phyloP scores from a whole-genome alignment of 2,797 vertebrate species.

The Enteromius argenteus region DNA sequence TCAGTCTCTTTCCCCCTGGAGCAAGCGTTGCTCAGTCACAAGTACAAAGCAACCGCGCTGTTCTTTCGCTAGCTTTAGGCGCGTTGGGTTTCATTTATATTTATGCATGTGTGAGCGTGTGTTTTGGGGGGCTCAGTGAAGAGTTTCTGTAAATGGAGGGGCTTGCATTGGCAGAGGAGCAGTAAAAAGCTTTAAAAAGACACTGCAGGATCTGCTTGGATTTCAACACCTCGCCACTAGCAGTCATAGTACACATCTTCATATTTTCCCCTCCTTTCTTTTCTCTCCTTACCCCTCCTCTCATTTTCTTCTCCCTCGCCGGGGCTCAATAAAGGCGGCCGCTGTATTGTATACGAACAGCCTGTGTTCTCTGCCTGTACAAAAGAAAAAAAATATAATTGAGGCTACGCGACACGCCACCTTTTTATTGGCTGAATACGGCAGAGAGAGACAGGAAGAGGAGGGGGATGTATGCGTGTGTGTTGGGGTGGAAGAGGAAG shows the following conservation, averaged over 20 bases:
- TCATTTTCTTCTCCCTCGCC: conserved; percentile 17
- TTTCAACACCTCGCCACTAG: conserved; percentile 48
- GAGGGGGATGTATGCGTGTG: conserved; percentile 60
- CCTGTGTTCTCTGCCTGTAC: conserved; percentile 65
- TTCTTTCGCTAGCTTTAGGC: conserved; percentile 51
- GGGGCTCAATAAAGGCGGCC: conserved; percentile 58
- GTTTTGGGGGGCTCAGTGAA: conserved; percentile 14
- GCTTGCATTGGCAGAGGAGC: conserved; percentile 17
- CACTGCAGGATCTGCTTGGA: conserved; percentile 45
- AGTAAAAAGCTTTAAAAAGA: conserved; percentile 39
- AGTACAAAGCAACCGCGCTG: conserved; percentile 61
- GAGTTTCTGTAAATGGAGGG: conserved; percentile 25
- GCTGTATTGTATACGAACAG: conserved; percentile 62
- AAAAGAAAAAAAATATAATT: conserved; percentile 82
- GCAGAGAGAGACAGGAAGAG: conserved; percentile 68
- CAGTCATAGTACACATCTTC: conserved; percentile 44
- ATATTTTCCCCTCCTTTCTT: conserved; percentile 40
- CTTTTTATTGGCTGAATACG: conserved; percentile 77
- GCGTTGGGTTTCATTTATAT: conserved; percentile 33
- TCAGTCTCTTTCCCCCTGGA: conserved; percentile 56
- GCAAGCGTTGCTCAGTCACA: conserved; percentile 56
- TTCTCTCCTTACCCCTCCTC: conserved; percentile 23
- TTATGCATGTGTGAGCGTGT: conserved; percentile 28
- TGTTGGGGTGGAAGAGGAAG: conserved; percentile 59
- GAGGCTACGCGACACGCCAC: conserved; percentile 76